A percentile compares a stretch with the other conserved stretches of the same genome.
Conservation (phyloP, 2,797 vertebrate species). For the Octomys mimax region DNA sequence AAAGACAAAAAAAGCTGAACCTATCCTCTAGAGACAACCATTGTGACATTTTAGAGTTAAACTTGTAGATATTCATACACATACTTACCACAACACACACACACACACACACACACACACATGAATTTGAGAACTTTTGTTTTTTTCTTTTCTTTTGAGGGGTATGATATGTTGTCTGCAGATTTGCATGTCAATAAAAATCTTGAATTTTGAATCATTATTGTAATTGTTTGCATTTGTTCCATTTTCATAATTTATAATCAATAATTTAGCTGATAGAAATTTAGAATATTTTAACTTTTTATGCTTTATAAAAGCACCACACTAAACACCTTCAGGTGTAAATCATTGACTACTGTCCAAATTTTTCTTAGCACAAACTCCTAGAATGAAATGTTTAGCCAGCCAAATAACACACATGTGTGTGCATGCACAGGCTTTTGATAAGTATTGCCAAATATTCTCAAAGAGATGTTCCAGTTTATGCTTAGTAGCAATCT, state of each 20-base stretch:
- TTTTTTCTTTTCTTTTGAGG: neutral
- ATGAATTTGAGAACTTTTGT: neutral
- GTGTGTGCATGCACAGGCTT: neutral
- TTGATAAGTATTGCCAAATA: neutral
- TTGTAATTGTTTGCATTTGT: neutral
- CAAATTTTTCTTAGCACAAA: neutral
- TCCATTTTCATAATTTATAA: neutral
- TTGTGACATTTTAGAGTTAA: neutral
- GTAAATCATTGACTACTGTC: neutral
- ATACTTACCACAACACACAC: neutral
- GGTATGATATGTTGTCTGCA: neutral
- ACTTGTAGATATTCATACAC: neutral
- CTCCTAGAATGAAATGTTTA: neutral
- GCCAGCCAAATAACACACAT: neutral
- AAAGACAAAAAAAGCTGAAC: neutral
- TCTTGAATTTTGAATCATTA: neutral
- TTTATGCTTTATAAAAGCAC: neutral
- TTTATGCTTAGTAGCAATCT: neutral
- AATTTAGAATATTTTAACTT: neutral
- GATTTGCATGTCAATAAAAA: constrained; percentile 7
- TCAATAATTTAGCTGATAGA: neutral
- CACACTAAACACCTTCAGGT: neutral
- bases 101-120: neutral
- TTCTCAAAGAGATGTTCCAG: neutral
- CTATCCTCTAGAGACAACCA: neutral